Evolutionary conservation across 2,888 invertebrate species (phyloP).

Genomic region (Empis livida): DNA sequence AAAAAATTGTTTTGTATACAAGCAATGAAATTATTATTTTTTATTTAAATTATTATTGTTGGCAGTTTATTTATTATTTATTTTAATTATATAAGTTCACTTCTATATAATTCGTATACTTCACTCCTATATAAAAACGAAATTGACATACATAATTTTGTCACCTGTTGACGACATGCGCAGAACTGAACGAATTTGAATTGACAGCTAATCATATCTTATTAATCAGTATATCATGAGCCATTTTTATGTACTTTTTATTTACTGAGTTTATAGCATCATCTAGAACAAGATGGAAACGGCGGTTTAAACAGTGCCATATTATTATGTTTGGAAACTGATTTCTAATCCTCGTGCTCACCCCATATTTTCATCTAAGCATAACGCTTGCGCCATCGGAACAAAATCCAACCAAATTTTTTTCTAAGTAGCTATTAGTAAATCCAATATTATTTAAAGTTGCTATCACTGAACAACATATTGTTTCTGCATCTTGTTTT

Average conservation of each 20-base stretch:
- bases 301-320: conserved; percentile 1
- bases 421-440: background rate
- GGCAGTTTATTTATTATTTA: too few relatives aligned
- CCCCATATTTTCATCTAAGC: background rate
- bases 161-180: too few relatives aligned
- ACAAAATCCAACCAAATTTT: background rate
- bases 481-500: background rate
- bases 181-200: too few relatives aligned
- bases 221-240: too few relatives aligned
- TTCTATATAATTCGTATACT: too few relatives aligned
- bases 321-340: background rate
- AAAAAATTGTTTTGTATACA: too few relatives aligned
- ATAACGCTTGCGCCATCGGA: background rate
- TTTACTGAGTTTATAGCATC: background rate
- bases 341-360: background rate
- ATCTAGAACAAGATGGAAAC: background rate
- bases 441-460: background rate
- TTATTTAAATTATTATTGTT: too few relatives aligned
- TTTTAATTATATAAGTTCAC: too few relatives aligned
- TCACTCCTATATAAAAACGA: too few relatives aligned
- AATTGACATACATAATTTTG: too few relatives aligned
- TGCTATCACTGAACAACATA: background rate
- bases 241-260: background rate
- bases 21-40: too few relatives aligned
- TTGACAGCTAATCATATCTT: too few relatives aligned